Base-by-base conservation (phyloP, 2,888 invertebrate genomes). In the Spilosoma lubricipeda region DNA sequence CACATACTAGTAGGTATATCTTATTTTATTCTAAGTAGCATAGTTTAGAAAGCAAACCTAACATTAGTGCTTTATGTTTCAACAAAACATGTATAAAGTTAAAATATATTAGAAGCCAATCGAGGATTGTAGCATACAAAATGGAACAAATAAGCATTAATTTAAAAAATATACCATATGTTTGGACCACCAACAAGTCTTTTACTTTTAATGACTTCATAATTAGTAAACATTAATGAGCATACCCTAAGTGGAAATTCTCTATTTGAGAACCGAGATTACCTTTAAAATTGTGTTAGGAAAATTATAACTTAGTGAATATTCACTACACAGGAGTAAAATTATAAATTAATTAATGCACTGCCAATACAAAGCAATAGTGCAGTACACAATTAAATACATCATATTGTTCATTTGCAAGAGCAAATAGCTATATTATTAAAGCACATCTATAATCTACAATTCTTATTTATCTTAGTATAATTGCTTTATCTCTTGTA, bases 141-240 rank as follows among this genome's bases (percentile, higher is more conserved):
- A 77, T 82, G 80, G 74, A 78, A 71, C 39, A 82, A 78, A 80
- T 74, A 73, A 80, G 77, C 75, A 80, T 78, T 77, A 82, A 82
- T 81, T 73, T 71, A 77, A 88, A 87, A 91, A 90, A 87, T 89
- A 87, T 89, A 70, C 70, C 59, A 63, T n/a, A 90, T 88, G 89
- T 92, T 94, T 94, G 95, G 94, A 95, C 95, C 94, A 92, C 93
- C 89, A 90, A 90, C 86, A 93, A 94, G 93, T 94, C 93, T 94
- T 93, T 92, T 81, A 89, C 88, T 91, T 87, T 90, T 86, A 83
- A 72, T 84, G 84, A 83, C 79, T 85, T 82, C 36, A 74, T 77
- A 73, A 80, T 82, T 76, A 82, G 68, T 82, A 85, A 65, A 45
- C 82, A 82, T 78, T 80, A 33, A 67, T 85, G 82, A 82, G 80